Evolutionary conservation across 2,888 invertebrate genomes (phyloP).

Genomic region (Zonitis immaculata): DNA sequence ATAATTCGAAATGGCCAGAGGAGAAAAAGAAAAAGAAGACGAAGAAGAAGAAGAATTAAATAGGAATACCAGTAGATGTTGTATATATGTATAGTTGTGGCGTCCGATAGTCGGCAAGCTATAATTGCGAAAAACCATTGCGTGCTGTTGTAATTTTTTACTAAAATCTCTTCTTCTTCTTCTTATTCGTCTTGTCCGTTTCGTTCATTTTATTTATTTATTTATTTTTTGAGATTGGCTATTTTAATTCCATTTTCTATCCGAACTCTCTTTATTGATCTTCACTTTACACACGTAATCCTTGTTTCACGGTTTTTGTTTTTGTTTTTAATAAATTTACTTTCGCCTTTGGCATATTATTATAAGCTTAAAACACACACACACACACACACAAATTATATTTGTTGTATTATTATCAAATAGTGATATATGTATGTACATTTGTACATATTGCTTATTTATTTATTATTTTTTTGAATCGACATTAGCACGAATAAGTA

Average conservation of each 20-base stretch:
- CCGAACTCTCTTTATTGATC: too few relatives aligned
- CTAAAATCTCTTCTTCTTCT: not conserved
- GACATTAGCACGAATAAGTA: too few relatives aligned
- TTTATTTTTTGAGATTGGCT: not conserved
- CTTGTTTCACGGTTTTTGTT: too few relatives aligned
- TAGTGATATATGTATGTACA: too few relatives aligned
- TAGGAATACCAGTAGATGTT: not conserved
- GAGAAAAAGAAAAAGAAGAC: not conserved
- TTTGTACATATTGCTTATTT: too few relatives aligned
- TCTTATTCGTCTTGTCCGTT: not conserved
- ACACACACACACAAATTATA: not conserved
- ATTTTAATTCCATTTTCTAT: not conserved
- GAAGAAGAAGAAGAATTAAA: not conserved
- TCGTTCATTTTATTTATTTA: not conserved
- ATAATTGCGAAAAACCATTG: conserved; percentile 2
- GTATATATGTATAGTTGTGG: not conserved
- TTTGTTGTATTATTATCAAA: too few relatives aligned
- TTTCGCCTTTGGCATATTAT: not conserved
- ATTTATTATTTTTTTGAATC: too few relatives aligned
- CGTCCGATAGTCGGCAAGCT: conserved; percentile 2
- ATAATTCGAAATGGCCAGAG: too few relatives aligned
- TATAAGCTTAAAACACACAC: not conserved
- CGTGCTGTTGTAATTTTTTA: conserved; percentile 1
- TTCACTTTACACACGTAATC: too few relatives aligned
- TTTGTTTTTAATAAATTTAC: too few relatives aligned